Base-by-base conservation (phyloP, 2,113 vertebrate species). In the Solea senegalensis region DNA sequence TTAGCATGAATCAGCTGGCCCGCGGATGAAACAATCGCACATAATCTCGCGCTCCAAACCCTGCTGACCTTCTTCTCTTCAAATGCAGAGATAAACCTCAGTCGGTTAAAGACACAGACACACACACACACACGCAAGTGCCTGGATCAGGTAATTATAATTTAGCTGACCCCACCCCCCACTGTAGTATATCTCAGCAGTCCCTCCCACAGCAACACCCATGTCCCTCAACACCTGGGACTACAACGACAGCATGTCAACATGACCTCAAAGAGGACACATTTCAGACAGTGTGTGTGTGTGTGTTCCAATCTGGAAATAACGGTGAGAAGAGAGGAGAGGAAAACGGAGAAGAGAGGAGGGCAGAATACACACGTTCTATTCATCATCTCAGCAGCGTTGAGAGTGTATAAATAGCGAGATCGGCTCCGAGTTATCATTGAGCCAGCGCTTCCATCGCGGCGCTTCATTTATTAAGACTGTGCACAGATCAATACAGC, bases 391-490 rank as follows among this genome's bases (percentile, higher is more conserved):
- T 76, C 66, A 49, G 66, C 78, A 69, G 76, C 2, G 28, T 82
- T 50, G 76, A 74, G 84, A 77, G 83, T 73, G 69, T 80, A 90
- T 82, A 81, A 87, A 88, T 79, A 81, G 76, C 65, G 9, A 74
- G 79, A 84, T 81, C 46, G 65, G 59, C 79, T 86, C 74, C 46
- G 82, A 73, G 76, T 83, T 87, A 89, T 87, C 86, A 84, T 45
- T 81, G 88, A 90, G 82, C 83, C 62, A 69, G 83, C 53, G 75
- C 71, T 84, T 89, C 78, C 72, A 78, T 83, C 69, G 72, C 51
- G 68, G 55, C 75, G 85, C 86, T 91, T 92, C 84, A 91, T 92
- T 93, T 90, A 92, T 92, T 91, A 93, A 80, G 74, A 85, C 82
- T 69, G 82, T 39, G 71, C 12, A 15, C 54, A 60, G 92, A 93